Evolutionary conservation across 2,113 vertebrate genomes (phyloP).

Genomic region (Mixornis gularis): DNA sequence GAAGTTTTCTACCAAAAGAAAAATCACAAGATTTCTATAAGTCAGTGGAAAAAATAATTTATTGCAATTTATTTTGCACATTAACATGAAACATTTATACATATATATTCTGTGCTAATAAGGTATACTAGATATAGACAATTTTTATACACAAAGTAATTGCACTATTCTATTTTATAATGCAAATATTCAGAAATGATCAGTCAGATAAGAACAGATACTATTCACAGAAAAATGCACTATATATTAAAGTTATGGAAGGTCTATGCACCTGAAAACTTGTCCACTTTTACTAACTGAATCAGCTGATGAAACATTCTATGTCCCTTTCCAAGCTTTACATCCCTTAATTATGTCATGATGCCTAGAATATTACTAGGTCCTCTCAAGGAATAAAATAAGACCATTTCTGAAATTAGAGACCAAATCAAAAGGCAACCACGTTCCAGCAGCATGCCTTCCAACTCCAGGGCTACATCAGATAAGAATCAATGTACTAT

Average conservation of each 20-base stretch:
- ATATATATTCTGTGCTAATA: conserved; percentile 61
- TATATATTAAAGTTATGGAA: conserved; percentile 4
- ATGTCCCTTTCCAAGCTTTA: neutral
- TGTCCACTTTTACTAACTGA: neutral
- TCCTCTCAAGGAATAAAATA: conserved; percentile 21
- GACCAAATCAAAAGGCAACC: neutral
- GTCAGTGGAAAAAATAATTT: conserved; percentile 80
- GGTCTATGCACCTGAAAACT: neutral
- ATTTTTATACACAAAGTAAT: conserved; percentile 65
- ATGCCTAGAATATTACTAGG: neutral
- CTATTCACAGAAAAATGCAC: conserved; percentile 42
- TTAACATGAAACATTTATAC: conserved; percentile 70
- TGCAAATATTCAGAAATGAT: conserved; percentile 59
- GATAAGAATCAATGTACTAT: neutral
- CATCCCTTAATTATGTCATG: neutral
- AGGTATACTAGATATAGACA: conserved; percentile 55
- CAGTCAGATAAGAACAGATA: conserved; percentile 32
- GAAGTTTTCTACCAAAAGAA: conserved; percentile 17
- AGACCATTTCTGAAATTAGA: neutral
- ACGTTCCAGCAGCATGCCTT: neutral
- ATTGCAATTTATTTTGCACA: conserved; percentile 70
- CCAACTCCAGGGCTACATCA: neutral
- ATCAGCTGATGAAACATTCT: neutral
- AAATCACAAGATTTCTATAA: neutral
- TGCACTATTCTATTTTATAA: conserved; percentile 58